These are phyloP conservation scores for Calephelis perditalis DNA, from an alignment of 2,888 invertebrate species.

Conservation along the genomic window DNA sequence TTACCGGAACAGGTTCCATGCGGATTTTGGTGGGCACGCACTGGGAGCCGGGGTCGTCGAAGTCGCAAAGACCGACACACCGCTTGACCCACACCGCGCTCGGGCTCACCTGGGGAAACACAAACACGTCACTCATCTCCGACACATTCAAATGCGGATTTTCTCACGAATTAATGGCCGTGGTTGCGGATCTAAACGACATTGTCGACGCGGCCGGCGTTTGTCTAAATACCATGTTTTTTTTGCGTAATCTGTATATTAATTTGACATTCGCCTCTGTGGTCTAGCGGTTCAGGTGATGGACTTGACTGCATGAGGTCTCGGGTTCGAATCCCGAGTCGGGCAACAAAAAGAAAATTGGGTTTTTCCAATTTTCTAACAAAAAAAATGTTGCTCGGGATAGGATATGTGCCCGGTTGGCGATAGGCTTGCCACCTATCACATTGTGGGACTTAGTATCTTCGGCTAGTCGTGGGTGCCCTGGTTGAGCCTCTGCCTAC, in stretches of 20 bases:
- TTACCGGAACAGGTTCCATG: slow-evolving; percentile 57
- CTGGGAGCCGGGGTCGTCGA: slow-evolving; percentile 44
- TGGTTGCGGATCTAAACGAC: slow-evolving; percentile 39
- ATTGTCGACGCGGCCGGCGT: slow-evolving; percentile 26
- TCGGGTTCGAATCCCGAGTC: too few species aligned
- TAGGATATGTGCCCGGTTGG: too few species aligned
- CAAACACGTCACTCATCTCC: slow-evolving; percentile 35
- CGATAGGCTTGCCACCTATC: too few species aligned
- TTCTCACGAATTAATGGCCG: slow-evolving; percentile 54
- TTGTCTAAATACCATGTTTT: background rate
- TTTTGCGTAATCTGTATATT: background rate
- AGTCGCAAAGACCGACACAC: slow-evolving; percentile 65
- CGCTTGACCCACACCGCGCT: slow-evolving; percentile 66
- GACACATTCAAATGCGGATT: slow-evolving; percentile 41
- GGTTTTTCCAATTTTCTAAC: too few species aligned
- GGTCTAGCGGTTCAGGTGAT: too few species aligned
- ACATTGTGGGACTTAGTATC: too few species aligned
- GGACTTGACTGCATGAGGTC: too few species aligned
- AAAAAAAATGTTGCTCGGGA: too few species aligned
- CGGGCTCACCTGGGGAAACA: slow-evolving; percentile 64
- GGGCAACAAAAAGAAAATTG: too few species aligned
- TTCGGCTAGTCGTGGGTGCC: too few species aligned
- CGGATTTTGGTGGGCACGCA: slow-evolving; percentile 51
- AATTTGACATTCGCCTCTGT: too few species aligned
- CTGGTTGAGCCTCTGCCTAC: too few species aligned